Evolutionary conservation across 2,797 vertebrate species (phyloP).

Genomic region (Menidia menidia): DNA sequence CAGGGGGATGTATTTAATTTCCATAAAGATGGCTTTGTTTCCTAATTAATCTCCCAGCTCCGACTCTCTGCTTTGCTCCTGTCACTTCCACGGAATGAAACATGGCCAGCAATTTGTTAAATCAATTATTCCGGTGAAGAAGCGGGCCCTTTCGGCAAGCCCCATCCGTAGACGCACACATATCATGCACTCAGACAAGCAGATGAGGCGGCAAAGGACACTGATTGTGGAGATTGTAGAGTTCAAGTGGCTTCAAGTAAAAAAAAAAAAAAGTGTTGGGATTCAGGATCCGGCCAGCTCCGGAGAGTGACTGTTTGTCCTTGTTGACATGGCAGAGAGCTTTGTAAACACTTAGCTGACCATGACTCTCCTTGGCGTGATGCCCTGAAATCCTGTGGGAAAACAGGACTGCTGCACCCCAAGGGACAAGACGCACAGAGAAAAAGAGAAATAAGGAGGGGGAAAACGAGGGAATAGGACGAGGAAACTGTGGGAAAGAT

Average conservation of each 20-base stretch:
- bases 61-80: constrained; percentile 74
- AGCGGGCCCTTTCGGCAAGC: constrained; percentile 56
- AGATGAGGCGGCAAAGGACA: constrained; percentile 36
- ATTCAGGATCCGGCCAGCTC: constrained; percentile 44
- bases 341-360: constrained; percentile 79
- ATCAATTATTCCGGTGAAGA: constrained; percentile 81
- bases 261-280: constrained; percentile 43
- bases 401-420: constrained; percentile 60
- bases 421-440: constrained; percentile 54
- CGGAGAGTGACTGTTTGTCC: constrained; percentile 64
- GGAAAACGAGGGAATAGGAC: constrained; percentile 30
- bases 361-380: constrained; percentile 74
- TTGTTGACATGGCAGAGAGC: constrained; percentile 78
- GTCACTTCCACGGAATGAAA: constrained; percentile 83
- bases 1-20: constrained; percentile 82
- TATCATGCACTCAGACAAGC: constrained; percentile 23
- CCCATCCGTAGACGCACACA: constrained; percentile 17
- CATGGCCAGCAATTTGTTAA: constrained; percentile 84
- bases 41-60: constrained; percentile 84
- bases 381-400: constrained; percentile 67
- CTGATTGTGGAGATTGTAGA: constrained; percentile 21
- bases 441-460: constrained; percentile 53
- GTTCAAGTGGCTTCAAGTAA: constrained; percentile 31
- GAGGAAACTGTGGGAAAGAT: constrained; percentile 39
- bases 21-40: constrained; percentile 83